Percentiles rank a stretch among this genome's conserved stretches.
phyloP scores from a whole-genome alignment of 2,797 vertebrate genomes.

The Garrulus glandarius region DNA sequence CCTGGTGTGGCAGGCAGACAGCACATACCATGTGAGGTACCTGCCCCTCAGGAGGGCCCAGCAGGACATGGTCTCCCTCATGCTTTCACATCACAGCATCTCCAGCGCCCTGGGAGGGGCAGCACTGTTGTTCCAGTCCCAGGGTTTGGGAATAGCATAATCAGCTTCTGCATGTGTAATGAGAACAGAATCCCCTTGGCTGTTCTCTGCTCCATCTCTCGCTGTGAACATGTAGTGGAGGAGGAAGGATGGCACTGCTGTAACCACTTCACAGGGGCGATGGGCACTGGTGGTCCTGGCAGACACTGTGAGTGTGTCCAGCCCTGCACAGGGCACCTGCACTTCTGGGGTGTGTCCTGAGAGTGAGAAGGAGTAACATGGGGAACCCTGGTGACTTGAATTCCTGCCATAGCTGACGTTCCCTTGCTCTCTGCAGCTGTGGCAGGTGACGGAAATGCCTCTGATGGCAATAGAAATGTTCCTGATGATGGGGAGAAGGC shows the following conservation, averaged over 20 bases:
- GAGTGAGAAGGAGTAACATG: fast-evolving
- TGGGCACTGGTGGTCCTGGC: not conserved
- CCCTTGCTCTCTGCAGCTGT: not conserved
- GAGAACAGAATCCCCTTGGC: not conserved
- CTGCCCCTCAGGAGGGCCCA: not conserved
- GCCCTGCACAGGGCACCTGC: not conserved
- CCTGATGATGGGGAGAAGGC: not conserved
- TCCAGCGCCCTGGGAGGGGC: not conserved
- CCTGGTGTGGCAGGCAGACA: not conserved
- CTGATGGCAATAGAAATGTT: not conserved
- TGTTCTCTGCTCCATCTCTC: not conserved
- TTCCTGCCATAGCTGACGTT: not conserved
- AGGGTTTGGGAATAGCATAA: not conserved
- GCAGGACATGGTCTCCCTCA: not conserved
- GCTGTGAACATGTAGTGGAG: fast-evolving
- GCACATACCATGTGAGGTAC: fast-evolving
- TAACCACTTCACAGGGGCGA: fast-evolving
- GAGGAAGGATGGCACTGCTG: not conserved
- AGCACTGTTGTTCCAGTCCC: fast-evolving
- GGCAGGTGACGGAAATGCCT: not conserved
- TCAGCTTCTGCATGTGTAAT: not conserved
- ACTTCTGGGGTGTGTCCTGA: not conserved
- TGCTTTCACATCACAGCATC: not conserved
- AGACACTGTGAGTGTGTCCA: not conserved
- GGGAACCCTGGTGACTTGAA: not conserved